Evolutionary conservation across 2,797 vertebrate genomes (phyloP), one percentile per base, ranked within the genome.

Genomic region (Halcyon badia): DNA sequence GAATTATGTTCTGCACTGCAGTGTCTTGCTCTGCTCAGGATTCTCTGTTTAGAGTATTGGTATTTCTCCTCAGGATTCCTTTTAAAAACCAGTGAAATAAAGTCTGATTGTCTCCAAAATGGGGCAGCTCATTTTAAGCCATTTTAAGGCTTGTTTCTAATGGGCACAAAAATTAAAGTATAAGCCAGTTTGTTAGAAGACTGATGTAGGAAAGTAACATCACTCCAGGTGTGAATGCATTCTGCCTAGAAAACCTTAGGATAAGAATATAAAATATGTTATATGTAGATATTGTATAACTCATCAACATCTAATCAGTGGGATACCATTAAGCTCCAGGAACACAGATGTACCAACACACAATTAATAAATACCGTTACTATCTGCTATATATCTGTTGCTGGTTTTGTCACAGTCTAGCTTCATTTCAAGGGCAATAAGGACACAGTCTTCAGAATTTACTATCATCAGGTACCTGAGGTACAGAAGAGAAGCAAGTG

Each of bases 1-100:
- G 95, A 96, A 97, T 95, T 96, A 96, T 92, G 90, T 79, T 93
- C 94, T 94, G 93, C 86, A 95, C 88, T 94, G 94, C 95, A 94
- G 94, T 78, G 85, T 25, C 49, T 94, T 94, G 80, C 46, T 86
- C 44, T 61, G 61, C 86, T 96, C 85, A 69, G 90, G 69, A 73
- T 85, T 81, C 48, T 94, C 68, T 80, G 7, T 69, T 89, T 62
- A 65, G 46, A 92, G 77, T 93, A 84, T 24, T 51, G 73, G 72
- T 82, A 89, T 92, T 93, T 93, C 54, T 92, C 79, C 4, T 8
- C 22, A 2, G 39, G 48, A 90, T 52, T 87, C 39, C 69, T 89
- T 80, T 94, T 69, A 57, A 85, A 89, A 94, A 60, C 2, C 2
- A 14, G 24, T 64, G 66, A 92, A 93, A 86, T 39, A 56, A 88